A percentile compares a stretch with the other conserved stretches of the same genome.
Conservation (phyloP, 2,113 vertebrate genomes). For the Tachuris rubrigastra region DNA sequence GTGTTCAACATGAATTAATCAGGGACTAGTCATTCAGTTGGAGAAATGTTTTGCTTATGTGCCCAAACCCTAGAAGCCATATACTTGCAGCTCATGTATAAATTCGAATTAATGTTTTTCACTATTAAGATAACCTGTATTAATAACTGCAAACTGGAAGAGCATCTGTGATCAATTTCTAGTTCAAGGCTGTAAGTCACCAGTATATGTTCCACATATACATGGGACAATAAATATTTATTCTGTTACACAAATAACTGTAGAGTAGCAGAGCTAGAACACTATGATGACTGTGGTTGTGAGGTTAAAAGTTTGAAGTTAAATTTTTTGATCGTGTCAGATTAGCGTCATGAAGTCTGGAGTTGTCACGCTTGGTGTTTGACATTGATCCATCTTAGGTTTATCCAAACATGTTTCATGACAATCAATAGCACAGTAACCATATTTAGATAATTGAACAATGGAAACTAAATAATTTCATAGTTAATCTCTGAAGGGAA, state of each 20-base stretch:
- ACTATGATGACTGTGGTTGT: background rate
- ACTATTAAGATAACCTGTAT: background rate
- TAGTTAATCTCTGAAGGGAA: background rate
- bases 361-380: background rate
- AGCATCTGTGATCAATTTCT: background rate
- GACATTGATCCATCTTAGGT: background rate
- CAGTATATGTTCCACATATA: background rate
- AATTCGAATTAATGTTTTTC: background rate
- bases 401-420: background rate
- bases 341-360: background rate
- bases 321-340: background rate
- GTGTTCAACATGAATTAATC: background rate
- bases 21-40: background rate
- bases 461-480: background rate
- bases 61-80: background rate
- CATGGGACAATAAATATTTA: constrained; percentile 33
- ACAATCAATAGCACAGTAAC: background rate
- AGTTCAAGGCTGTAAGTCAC: background rate
- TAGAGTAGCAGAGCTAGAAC: background rate
- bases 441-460: background rate
- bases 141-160: background rate
- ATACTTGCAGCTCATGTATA: background rate
- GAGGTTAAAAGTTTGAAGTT: background rate
- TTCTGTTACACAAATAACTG: background rate
- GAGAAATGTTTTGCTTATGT: background rate